Evolutionary conservation across 2,888 invertebrate species (phyloP), one percentile per base, ranked within the genome.

Genomic region (Sarcophaga rosellei): DNA sequence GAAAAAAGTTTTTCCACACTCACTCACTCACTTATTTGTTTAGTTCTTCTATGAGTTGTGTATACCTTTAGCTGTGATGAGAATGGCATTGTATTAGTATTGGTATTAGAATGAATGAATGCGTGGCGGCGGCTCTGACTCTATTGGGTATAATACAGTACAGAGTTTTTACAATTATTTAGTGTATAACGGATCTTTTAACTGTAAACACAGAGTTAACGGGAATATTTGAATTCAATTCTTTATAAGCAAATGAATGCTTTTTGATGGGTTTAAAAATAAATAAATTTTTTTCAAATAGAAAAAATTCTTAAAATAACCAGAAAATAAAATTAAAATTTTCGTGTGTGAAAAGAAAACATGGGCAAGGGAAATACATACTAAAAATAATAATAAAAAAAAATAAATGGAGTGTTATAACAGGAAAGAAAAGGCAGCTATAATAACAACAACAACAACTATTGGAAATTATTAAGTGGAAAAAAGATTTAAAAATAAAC

Each of bases 141-240:
- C 21, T 72, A 70, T 79, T 35, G 35, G 53, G 70, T 53, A 62
- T 35, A 73, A 78, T 81, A n/a, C n/a, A 65, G 61, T 59, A 69
- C 69, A 84, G 70, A 80, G 68, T 84, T 86, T 65, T 86, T 23
- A 86, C 84, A 84, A 74, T 84, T 61, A 74, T 68, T 81, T 70
- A 81, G 84, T 84, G 57, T 65, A 70, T 81, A 81, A 84, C 86
- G 83, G 83, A 59, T 59, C 73, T 47, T 44, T 62, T 69, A 53
- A 21, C 25, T 25, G 15, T 61, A 20, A 2, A 57, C 21, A 65
- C 17, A 74, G 70, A 59, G 53, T 69, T 76, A 69, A 77, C 72
- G 68, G 77, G 68, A 77, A 61, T 35, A 35, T 35, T 68, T 76
- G 15, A 35, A 45, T 68, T 70, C 15, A 20, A 20, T 35, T 25